phyloP scores from a whole-genome alignment of 2,113 vertebrate genomes.

The Tyto alba region DNA sequence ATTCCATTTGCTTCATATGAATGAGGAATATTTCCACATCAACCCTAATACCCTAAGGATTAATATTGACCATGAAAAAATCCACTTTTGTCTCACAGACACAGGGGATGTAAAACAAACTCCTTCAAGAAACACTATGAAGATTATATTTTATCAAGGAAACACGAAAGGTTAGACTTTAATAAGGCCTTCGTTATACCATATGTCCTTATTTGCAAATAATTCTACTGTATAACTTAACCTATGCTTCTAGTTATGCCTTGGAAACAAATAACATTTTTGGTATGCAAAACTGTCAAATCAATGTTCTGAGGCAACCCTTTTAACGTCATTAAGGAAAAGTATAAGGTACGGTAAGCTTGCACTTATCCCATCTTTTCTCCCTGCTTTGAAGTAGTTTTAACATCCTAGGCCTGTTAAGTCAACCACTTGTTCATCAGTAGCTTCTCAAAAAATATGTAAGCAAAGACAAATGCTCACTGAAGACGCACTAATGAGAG shows the following conservation, averaged over 20 bases:
- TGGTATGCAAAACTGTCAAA: background rate
- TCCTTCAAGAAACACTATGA: background rate
- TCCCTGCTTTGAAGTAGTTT: background rate
- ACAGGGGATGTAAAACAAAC: background rate
- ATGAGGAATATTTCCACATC: background rate
- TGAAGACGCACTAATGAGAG: background rate
- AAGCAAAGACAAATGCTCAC: background rate
- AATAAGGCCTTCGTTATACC: background rate
- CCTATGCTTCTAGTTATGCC: background rate
- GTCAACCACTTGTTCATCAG: background rate
- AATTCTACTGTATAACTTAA: background rate
- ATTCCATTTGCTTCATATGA: background rate
- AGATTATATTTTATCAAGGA: background rate
- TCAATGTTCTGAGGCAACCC: background rate
- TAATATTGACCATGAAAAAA: background rate
- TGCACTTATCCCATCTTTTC: background rate
- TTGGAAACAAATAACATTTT: background rate
- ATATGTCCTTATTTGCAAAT: background rate
- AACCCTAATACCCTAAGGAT: background rate
- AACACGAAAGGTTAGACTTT: background rate
- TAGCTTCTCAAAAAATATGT: background rate
- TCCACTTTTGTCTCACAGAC: background rate
- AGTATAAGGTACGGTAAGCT: background rate
- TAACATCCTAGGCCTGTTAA: background rate
- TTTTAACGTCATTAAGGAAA: background rate